Conservation (phyloP, 2,888 invertebrate genomes). For the Synergus umbraculus region DNA sequence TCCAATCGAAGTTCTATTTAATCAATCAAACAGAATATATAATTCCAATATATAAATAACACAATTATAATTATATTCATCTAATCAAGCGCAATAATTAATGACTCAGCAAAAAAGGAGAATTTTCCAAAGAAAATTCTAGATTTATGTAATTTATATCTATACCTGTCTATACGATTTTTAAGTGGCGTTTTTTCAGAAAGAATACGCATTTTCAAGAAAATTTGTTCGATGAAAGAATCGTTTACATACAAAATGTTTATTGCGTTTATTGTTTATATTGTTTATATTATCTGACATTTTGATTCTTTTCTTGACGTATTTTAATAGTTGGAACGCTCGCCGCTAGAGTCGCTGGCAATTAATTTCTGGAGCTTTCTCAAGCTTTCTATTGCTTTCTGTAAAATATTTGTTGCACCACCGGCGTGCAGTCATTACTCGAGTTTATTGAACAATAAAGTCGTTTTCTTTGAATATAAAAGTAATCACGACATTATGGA, state of each 20-base stretch:
- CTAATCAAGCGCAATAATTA: too few species aligned
- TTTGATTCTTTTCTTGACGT: background rate
- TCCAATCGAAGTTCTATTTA: too few species aligned
- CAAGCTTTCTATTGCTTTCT: background rate
- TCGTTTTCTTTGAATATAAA: background rate
- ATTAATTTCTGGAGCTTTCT: constrained; percentile 24
- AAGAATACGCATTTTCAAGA: background rate
- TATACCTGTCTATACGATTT: too few species aligned
- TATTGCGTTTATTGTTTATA: too few species aligned
- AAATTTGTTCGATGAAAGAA: background rate
- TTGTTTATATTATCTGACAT: too few species aligned
- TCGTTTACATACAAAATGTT: too few species aligned
- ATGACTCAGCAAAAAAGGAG: too few species aligned
- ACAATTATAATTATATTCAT: too few species aligned
- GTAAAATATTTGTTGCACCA: background rate
- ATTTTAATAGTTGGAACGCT: background rate
- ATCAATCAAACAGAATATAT: too few species aligned
- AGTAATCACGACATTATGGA: constrained; percentile 21
- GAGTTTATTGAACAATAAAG: background rate
- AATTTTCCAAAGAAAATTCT: too few species aligned
- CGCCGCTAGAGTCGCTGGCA: background rate
- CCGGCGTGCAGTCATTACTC: background rate
- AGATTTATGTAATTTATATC: too few species aligned
- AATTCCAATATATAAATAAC: too few species aligned
- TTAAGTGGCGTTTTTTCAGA: background rate